Evolutionary conservation across 2,888 invertebrate species (phyloP), one percentile per base, ranked within the genome.

Genomic region (Timema cristinae): DNA sequence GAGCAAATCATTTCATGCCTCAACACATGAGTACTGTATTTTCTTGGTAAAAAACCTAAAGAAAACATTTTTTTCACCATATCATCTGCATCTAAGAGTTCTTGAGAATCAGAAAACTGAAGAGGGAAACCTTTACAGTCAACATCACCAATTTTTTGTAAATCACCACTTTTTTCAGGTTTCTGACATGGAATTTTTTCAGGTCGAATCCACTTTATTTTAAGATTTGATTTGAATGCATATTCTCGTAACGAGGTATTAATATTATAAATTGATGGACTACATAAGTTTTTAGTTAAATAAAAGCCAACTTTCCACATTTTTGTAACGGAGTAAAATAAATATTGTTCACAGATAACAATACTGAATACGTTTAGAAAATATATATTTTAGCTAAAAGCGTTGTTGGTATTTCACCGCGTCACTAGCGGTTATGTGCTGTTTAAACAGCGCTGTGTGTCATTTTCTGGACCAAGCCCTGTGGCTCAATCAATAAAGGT

Each of bases 151-250:
- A 89, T 78, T 16, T 86, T 81, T 75, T 86, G 85, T 51, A 90
- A 81, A 81, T 94, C 94, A 0, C 94, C 92, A 76, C 90, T 90
- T 78, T 87, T 89, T 77, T 86, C 85, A 0, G 92, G 88, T 77
- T 88, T 86, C 74, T 86, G 86, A 66, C 87, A 85, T 0, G 88
- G 84, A 32, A 92, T 85, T 79, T 89, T 89, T 50, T 87, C 87
- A 0, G 94, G 94, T 50, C 89, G 85, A 7, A 88, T 85, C 93
- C 93, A 94, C 84, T 91, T 90, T 66, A 94, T 89, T 82, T 91
- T 90, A 52, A 92, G 82, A 78, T 89, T 87, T 50, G 89, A 88
- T 80, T 92, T 92, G 77, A 90, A 85, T 75, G 90, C 71, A 56
- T 71, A 71, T 50, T 47, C 61, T 61, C 61, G 16, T 5, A 61